Base-by-base conservation (phyloP, 2,113 vertebrate genomes). In the Arothron firmamentum region DNA sequence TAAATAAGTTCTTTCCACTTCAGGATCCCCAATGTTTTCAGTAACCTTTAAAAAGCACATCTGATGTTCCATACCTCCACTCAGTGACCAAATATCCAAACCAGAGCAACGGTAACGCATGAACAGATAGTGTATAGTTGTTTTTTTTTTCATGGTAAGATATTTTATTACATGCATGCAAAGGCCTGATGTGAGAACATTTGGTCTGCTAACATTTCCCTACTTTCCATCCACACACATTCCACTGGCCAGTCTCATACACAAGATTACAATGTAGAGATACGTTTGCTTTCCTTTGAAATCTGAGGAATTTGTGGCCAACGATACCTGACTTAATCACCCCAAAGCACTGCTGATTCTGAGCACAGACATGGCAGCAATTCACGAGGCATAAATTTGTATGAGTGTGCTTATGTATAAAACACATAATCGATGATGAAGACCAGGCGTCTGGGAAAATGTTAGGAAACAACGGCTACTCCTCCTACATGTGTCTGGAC, bases 391-490 rank as follows among this genome's bases (percentile, higher is more conserved):
- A 56, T 45, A 55, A 25, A 59, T 76, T 19, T 72, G 60, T 38
- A 1, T 65, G 61, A 41, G 60, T 57, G 67, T 69, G 54, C 45
- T 48, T 62, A 28, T 71, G 28, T 55, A 73, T 70, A 74, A 75
- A 80, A 81, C 81, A 77, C 59, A 59, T 62, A 62, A 66, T 62
- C 56, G 65, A 6, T 84, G 87, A 91, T 73, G 61, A 79, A 90
- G 78, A 48, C 71, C 91, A 90, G 90, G 69, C 80, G 76, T 80
- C 59, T 59, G 62, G 54, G 59, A 81, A 82, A 78, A 81, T 47
- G 56, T 80, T 80, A 83, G 82, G 79, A 90, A 90, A 85, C 82
- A 87, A 80, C 79, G 76, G 86, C 81, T 77, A 75, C 81, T 82
- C 56, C 68, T 63, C 55, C 46, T 70, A 57, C 62, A 70, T 57